Evolutionary conservation across 2,113 vertebrate genomes (phyloP).

Genomic region (Mellivora capensis): DNA sequence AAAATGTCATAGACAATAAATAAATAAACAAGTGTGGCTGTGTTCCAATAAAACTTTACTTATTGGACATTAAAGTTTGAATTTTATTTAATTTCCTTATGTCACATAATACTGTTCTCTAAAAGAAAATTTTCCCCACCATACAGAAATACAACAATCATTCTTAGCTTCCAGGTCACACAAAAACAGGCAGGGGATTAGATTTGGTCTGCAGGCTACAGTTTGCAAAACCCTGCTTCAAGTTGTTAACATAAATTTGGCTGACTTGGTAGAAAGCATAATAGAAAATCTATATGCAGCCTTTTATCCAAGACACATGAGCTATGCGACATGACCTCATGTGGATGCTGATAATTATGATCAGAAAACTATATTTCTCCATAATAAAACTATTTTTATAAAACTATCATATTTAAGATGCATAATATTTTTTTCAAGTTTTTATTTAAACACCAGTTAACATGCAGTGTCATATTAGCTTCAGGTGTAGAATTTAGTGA

Average conservation of each 20-base stretch:
- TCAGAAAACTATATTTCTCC: background rate
- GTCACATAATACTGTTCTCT: background rate
- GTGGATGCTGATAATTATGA: background rate
- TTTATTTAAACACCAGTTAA: background rate
- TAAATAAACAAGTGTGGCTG: background rate
- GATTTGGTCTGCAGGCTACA: background rate
- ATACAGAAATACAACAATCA: background rate
- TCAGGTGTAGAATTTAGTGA: background rate
- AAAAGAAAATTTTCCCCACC: background rate
- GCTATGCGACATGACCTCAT: background rate
- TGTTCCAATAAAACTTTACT: conserved; percentile 20
- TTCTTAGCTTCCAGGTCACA: background rate
- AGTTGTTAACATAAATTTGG: background rate
- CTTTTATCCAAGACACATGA: background rate
- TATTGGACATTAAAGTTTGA: background rate
- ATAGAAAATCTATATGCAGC: background rate
- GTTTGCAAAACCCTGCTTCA: background rate
- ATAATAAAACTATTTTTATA: conserved; percentile 1
- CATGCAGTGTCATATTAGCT: background rate
- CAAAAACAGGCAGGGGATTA: background rate
- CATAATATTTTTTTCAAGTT: background rate
- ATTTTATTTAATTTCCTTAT: conserved; percentile 39
- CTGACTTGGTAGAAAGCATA: background rate
- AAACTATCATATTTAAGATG: background rate
- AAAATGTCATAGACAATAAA: background rate